A percentile compares a stretch with the other conserved stretches of the same genome.
These are phyloP conservation scores for Dione vanillae DNA, from an alignment of 2,888 invertebrate genomes.

Conservation along the genomic window DNA sequence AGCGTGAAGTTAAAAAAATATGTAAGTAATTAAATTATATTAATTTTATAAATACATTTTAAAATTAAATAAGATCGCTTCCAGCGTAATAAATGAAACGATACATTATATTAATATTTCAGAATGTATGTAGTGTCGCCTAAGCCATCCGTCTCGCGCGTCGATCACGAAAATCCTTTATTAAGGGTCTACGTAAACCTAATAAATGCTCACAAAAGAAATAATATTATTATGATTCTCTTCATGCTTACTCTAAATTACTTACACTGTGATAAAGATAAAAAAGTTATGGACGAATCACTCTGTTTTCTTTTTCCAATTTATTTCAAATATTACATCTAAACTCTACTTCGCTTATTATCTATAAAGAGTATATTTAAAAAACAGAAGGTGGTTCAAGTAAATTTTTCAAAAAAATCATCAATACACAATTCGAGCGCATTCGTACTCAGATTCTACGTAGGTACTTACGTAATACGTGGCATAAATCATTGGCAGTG, in stretches of 20 bases:
- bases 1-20: neutral
- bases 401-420: no score
- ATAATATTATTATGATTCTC: neutral
- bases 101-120: constrained; percentile 22
- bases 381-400: no score
- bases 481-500: no score
- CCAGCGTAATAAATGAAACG: neutral
- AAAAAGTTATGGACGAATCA: neutral
- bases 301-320: neutral
- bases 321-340: no score
- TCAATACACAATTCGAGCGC: no score
- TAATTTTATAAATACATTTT: neutral
- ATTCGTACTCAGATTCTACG: no score
- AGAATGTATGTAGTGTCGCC: constrained; percentile 19
- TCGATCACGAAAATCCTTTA: constrained; percentile 34
- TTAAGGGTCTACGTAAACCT: constrained; percentile 20
- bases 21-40: no score
- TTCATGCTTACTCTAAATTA: neutral
- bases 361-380: no score
- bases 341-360: no score
- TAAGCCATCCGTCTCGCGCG: constrained; percentile 22
- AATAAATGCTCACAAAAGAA: constrained; percentile 22
- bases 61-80: neutral
- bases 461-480: no score
- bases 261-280: neutral